Conservation (phyloP, 1,140 invertebrate genomes). For the Drosophila saltans region DNA sequence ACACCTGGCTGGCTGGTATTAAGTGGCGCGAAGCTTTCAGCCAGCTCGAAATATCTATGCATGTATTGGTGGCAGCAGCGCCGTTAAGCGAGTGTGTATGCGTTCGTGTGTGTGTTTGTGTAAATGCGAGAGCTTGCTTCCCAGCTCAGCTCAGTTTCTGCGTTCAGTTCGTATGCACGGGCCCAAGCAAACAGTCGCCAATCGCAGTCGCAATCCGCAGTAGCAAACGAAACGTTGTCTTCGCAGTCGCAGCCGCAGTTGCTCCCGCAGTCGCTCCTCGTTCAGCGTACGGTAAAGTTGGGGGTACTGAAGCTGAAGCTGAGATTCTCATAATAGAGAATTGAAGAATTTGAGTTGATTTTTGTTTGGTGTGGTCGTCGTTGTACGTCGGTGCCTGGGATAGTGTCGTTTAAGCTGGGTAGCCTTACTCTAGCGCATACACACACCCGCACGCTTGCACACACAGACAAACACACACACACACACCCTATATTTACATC, state of each 20-base stretch:
- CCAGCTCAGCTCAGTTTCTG: conserved; percentile 32
- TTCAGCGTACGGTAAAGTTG: conserved; percentile 9
- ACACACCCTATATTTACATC: conserved; percentile 35
- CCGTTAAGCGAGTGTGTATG: background rate
- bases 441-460: background rate
- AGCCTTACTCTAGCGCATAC: background rate
- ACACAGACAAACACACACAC: conserved; percentile 6
- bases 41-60: conserved; percentile 36
- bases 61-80: conserved; percentile 27
- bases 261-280: conserved; percentile 1
- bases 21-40: conserved; percentile 22
- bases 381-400: conserved; percentile 37
- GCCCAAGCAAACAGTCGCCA: conserved; percentile 59
- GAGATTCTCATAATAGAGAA: conserved; percentile 6
- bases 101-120: background rate
- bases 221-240: no score
- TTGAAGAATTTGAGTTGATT: background rate
- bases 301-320: background rate
- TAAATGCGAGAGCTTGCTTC: conserved; percentile 33
- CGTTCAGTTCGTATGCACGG: conserved; percentile 60
- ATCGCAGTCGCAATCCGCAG: conserved; percentile 19
- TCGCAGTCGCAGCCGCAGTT: background rate
- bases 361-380: background rate
- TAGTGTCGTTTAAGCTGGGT: conserved; percentile 25
- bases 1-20: no score